Conservation (phyloP, 2,888 invertebrate genomes). For the Tetragnatha montana region DNA sequence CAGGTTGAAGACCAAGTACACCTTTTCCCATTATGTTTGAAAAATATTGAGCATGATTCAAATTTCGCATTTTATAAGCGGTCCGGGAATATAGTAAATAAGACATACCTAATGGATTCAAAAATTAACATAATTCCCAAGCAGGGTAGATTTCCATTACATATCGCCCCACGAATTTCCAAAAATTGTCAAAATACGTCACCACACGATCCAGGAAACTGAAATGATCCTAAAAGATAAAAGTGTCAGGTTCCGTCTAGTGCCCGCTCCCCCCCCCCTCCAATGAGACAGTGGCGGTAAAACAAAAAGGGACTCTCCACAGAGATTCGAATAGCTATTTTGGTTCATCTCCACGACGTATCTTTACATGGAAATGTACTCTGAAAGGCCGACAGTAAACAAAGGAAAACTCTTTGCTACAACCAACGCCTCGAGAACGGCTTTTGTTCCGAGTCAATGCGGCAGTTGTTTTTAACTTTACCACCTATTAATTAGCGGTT, state of each 20-base stretch:
- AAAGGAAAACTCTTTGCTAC: conserved; percentile 45
- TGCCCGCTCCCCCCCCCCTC: background rate
- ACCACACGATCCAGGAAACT: background rate
- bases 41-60: too few species aligned
- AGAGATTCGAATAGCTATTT: conserved; percentile 45
- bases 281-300: background rate
- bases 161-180: background rate
- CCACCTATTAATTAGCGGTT: too few species aligned
- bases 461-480: too few species aligned
- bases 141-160: background rate
- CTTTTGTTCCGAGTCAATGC: too few species aligned
- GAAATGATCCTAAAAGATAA: background rate
- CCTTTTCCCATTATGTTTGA: too few species aligned
- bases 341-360: conserved; percentile 55
- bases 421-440: background rate
- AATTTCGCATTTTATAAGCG: too few species aligned
- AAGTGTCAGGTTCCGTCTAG: background rate
- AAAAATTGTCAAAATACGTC: background rate
- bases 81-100: too few species aligned
- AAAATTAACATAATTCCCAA: background rate
- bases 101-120: too few species aligned
- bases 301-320: background rate
- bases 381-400: conserved; percentile 46
- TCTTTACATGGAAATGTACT: conserved; percentile 65
- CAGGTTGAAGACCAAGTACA: too few species aligned